Evolutionary conservation across 2,797 vertebrate species (phyloP), one percentile per base, ranked within the genome.

Genomic region (Sebastes elongatus): DNA sequence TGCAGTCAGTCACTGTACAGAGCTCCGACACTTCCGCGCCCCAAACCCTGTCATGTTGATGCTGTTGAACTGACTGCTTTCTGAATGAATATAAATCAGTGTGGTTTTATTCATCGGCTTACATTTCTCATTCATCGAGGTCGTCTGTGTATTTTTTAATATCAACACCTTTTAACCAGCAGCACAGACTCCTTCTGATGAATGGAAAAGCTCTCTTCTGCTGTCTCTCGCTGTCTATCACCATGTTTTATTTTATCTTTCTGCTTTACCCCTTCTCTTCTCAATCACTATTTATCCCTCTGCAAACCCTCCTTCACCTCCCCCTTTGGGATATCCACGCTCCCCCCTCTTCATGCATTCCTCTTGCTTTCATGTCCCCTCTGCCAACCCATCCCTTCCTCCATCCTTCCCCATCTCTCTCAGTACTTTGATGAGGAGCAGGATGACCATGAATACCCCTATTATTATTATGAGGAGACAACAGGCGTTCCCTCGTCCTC

Each of bases 381-480:
- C 71, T 76, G 33, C 68, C 55, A 77, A 76, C 72, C 61, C 76
- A 28, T 63, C 67, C 68, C 22, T 82, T 66, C 60, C 27, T 72
- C 56, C 67, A 71, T 83, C 74, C 76, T 64, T 80, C 82, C 82
- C 72, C 69, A 78, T 86, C 80, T 92, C 86, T 92, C 90, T 93
- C 88, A 88, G 94, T 95, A 93, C 95, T 95, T 96, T 96, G 95
- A 96, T 95, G 95, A 95, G 90, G 93, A 94, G 89, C 93, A 91
- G 90, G 94, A 95, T 93, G 93, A 94, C 92, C 93, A 94, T 94
- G 92, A 94, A 93, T 93, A 94, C 84, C 86, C 92, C 73, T 95
- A 90, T 95, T 95, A 95, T 95, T 94, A 95, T 95, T 94, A 95
- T 86, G 94, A 95, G 88, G 92, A 93, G 86, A 89, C 92, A 83